phyloP scores from a whole-genome alignment of 2,113 vertebrate species.

The Ginglymostoma cirratum region DNA sequence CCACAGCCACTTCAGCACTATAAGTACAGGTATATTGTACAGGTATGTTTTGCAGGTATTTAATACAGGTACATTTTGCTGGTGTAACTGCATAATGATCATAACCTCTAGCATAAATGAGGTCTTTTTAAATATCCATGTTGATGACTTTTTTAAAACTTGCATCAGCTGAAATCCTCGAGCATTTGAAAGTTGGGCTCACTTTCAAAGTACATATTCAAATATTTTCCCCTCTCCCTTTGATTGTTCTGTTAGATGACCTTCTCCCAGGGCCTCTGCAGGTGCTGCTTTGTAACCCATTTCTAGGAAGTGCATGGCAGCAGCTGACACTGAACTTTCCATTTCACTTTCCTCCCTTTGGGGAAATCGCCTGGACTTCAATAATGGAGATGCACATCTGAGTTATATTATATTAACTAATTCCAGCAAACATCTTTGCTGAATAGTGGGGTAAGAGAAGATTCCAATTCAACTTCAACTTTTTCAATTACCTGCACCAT shows the following conservation, averaged over 20 bases:
- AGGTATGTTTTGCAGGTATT: too few relatives aligned
- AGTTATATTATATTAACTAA: neutral
- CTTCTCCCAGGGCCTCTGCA: conserved; percentile 2
- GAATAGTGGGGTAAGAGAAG: neutral
- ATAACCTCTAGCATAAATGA: neutral
- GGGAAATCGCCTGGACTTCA: neutral
- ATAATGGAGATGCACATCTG: neutral
- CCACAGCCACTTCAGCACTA: too few relatives aligned
- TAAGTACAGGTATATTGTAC: too few relatives aligned
- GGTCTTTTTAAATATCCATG: neutral
- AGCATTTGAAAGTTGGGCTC: neutral
- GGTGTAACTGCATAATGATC: neutral
- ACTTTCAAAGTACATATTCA: neutral
- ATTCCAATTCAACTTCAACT: neutral
- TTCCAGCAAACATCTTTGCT: neutral
- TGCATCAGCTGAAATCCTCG: neutral
- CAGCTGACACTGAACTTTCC: neutral
- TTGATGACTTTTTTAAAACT: neutral
- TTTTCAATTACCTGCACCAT: neutral
- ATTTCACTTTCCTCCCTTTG: neutral
- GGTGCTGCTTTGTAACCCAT: neutral
- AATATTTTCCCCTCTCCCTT: neutral
- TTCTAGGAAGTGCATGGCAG: neutral
- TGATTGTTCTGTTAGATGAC: neutral
- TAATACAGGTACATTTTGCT: neutral